These are phyloP conservation scores for Eilema depressum DNA, from an alignment of 2,888 invertebrate genomes.

Conservation along the genomic window DNA sequence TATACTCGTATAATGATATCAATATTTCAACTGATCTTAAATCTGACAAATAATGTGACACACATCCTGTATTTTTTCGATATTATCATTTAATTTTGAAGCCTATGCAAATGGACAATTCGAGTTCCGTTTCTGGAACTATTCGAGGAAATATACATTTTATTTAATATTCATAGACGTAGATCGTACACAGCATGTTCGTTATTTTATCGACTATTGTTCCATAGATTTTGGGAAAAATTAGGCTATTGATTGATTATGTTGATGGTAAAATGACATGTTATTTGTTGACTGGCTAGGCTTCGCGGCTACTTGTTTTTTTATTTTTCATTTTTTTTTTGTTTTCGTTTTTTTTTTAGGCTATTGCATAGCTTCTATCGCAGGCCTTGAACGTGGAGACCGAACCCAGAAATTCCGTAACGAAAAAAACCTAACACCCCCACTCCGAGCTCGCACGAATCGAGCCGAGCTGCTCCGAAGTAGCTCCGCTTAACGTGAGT, in stretches of 20 bases:
- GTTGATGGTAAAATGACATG: not conserved
- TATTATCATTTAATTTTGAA: conserved; percentile 34
- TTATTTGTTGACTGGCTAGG: not conserved
- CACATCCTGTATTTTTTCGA: conserved; percentile 11
- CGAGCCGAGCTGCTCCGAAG: too few relatives aligned
- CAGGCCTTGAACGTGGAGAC: too few relatives aligned
- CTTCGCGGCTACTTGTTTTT: not conserved
- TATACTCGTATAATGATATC: not conserved
- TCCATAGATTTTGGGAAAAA: conserved; percentile 36
- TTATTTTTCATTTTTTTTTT: too few relatives aligned
- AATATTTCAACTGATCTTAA: not conserved
- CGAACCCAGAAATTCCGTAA: too few relatives aligned
- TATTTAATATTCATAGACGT: conserved; percentile 50
- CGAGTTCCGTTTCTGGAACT: conserved; percentile 47
- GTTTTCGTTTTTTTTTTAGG: too few relatives aligned
- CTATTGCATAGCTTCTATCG: too few relatives aligned
- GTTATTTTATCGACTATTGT: conserved; percentile 52
- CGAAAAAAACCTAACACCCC: too few relatives aligned
- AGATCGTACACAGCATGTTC: conserved; percentile 34
- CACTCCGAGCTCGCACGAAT: too few relatives aligned
- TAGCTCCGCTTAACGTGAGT: too few relatives aligned
- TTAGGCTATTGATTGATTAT: conserved; percentile 3
- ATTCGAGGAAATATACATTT: conserved; percentile 51
- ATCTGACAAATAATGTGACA: not conserved
- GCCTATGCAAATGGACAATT: conserved; percentile 25